These are phyloP conservation scores for Tadarida brasiliensis DNA, from an alignment of 2,797 vertebrate genomes.

Conservation along the genomic window DNA sequence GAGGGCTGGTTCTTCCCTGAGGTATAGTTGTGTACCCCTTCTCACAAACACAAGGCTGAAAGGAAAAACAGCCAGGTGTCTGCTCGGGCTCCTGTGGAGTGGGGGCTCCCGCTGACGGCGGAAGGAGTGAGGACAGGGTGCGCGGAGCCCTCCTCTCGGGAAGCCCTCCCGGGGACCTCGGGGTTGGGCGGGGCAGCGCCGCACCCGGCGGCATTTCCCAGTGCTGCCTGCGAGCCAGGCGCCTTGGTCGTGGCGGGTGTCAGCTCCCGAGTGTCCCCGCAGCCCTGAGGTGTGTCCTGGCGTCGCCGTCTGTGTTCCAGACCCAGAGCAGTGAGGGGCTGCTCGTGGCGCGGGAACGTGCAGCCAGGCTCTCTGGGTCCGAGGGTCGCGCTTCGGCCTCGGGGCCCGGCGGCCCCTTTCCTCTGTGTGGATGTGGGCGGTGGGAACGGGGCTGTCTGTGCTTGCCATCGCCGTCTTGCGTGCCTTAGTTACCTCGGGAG, in stretches of 20 bases:
- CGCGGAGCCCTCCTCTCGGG: not conserved
- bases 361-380: not conserved
- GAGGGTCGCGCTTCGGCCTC: not conserved
- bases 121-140: not conserved
- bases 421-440: not conserved
- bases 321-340: not conserved
- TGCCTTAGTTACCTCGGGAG: fast-evolving
- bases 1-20: not conserved
- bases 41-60: not conserved
- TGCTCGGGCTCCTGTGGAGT: not conserved
- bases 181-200: not conserved
- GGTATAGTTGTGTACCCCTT: not conserved
- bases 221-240: fast-evolving
- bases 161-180: not conserved
- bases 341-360: not conserved
- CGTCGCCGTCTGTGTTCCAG: not conserved
- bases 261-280: not conserved
- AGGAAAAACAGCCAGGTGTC: not conserved
- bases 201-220: too few species aligned
- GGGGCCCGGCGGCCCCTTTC: fast-evolving
- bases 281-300: not conserved
- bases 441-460: too few species aligned
- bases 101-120: not conserved
- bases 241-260: fast-evolving
- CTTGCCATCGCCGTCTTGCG: not conserved